Percentiles rank a stretch among this genome's conserved stretches.
phyloP scores from a whole-genome alignment of 2,113 vertebrate genomes.

The Toxostoma redivivum region DNA sequence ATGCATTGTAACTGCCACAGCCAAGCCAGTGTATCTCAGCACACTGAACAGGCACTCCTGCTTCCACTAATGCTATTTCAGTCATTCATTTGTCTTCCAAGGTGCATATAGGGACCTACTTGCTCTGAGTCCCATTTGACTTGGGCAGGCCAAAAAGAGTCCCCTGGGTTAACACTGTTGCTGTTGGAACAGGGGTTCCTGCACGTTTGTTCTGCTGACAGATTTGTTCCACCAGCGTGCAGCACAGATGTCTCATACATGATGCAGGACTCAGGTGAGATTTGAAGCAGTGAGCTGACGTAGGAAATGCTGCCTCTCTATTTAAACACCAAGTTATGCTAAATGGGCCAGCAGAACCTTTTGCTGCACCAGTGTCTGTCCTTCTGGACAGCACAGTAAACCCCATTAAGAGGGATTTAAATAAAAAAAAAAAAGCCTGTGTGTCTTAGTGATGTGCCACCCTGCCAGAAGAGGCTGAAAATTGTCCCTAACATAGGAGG shows the following conservation, averaged over 20 bases:
- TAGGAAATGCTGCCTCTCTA: not conserved
- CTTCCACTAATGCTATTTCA: not conserved
- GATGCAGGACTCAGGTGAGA: slow-evolving; percentile 59
- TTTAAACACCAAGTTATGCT: not conserved
- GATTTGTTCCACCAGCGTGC: slow-evolving; percentile 48
- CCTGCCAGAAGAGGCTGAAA: not conserved
- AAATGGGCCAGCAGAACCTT: not conserved
- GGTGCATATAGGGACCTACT: not conserved
- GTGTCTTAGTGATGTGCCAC: not conserved
- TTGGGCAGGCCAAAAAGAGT: not conserved
- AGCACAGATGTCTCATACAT: slow-evolving; percentile 48
- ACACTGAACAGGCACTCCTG: not conserved
- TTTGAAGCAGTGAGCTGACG: not conserved
- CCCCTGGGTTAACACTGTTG: not conserved
- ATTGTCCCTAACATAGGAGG: not conserved
- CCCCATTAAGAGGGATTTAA: not conserved
- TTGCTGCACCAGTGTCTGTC: not conserved
- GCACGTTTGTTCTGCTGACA: slow-evolving; percentile 15
- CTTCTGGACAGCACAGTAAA: not conserved
- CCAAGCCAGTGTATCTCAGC: not conserved
- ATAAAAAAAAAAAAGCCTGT: not conserved
- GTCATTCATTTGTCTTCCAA: slow-evolving; percentile 14
- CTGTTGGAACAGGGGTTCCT: slow-evolving; percentile 36
- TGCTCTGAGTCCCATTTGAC: slow-evolving; percentile 25
- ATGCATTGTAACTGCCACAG: not conserved